Base-by-base conservation (phyloP, 2,113 vertebrate species). In the Nesogale talazaci region DNA sequence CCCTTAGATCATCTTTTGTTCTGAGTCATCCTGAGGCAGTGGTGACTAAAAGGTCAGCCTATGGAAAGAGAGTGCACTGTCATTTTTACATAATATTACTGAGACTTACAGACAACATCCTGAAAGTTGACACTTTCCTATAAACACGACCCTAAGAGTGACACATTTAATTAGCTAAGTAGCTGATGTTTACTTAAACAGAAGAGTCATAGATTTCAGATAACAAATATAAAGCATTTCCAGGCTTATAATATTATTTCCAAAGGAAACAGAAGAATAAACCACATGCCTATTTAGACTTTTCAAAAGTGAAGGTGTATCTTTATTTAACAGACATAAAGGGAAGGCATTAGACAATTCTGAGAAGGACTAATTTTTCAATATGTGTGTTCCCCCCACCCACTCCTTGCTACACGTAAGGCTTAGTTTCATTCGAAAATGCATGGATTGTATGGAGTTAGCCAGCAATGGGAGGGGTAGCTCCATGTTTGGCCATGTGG, bases 31-130 rank as follows among this genome's bases (percentile, higher is more conserved):
- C 94, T 91, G 81, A 94, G 67, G 86, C 1, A 2, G 74, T 86
- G 95, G 94, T 95, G 92, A 90, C 91, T 83, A 34, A 94, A 98
- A 98, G 97, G 98, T 97, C 97, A 98, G 89, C 93, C 80, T 90
- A 92, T 42, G 42, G 96, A 94, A 91, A 88, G 38, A 93, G 56
- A 83, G 74, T 56, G 93, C 72, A 57, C 31, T 72, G 74, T 65
- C 92, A 78, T 79, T 96, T 94, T 95, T 92, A 88, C 2, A 8
- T 72, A 90, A 96, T 94, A 94, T 97, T 97, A 96, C 87, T 40
- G 34, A 95, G 95, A 94, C 83, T 86, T 93, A 87, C 57, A 95
- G 40, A 40, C 0, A 96, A 95, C 69, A 96, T 94, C 87, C 90
- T 63, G 95, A 77, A 89, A 96, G 89, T 89, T 88, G 77, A 91